A percentile compares a stretch with the other conserved stretches of the same genome.
Evolutionary conservation across 2,797 vertebrate species (phyloP).

Genomic region (Hoplostethus atlanticus): DNA sequence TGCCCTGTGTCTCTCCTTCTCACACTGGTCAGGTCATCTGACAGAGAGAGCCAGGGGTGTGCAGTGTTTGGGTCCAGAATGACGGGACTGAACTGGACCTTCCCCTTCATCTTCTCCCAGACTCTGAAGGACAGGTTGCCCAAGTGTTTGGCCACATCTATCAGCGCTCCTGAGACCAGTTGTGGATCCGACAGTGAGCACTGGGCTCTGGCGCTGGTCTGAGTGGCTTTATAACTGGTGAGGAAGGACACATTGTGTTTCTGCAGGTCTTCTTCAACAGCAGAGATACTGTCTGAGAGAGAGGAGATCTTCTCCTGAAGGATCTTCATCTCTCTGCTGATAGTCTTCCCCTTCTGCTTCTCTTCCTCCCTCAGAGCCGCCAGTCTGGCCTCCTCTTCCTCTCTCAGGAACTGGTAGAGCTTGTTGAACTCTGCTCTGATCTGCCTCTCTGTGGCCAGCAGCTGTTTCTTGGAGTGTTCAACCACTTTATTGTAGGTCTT

Average conservation of each 20-base stretch:
- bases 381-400: constrained; percentile 68
- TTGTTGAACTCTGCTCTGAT: constrained; percentile 49
- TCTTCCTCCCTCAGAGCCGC: constrained; percentile 63
- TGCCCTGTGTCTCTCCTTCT: not conserved
- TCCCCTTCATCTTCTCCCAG: constrained; percentile 46
- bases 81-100: constrained; percentile 43
- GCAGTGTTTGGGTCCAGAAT: constrained; percentile 60
- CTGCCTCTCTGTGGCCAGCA: not conserved
- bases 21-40: constrained; percentile 52
- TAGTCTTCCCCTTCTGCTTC: constrained; percentile 37
- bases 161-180: constrained; percentile 27
- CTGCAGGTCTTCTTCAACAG: constrained; percentile 25
- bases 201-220: constrained; percentile 32
- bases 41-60: not conserved
- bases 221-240: constrained; percentile 22
- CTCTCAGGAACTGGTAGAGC: constrained; percentile 73
- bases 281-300: constrained; percentile 33
- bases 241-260: constrained; percentile 12
- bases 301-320: constrained; percentile 36
- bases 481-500: constrained; percentile 1
- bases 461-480: not conserved
- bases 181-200: constrained; percentile 22
- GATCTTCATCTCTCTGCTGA: constrained; percentile 27
- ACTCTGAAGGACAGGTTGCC: constrained; percentile 46
- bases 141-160: constrained; percentile 41